Conservation (phyloP, 2,888 invertebrate species). For the Ceriagrion tenellum region DNA sequence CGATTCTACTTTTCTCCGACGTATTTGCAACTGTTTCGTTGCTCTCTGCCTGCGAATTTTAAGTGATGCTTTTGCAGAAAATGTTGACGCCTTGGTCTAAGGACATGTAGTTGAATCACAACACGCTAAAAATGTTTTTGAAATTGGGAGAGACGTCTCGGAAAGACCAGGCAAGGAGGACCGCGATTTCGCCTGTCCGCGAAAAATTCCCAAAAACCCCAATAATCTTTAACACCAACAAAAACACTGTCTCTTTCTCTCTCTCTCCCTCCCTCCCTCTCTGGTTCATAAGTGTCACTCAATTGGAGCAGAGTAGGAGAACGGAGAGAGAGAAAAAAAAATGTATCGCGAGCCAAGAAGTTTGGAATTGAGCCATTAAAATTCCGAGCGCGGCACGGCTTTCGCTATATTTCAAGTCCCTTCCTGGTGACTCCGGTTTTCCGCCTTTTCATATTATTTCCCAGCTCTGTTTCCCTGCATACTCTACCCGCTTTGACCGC, state of each 20-base stretch:
- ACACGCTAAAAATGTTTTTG: not conserved
- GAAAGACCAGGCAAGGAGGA: not conserved
- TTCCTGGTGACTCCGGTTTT: not conserved
- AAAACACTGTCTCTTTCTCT: no score
- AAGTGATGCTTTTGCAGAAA: not conserved
- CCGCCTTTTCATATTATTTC: constrained; percentile 42
- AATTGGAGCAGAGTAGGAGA: not conserved
- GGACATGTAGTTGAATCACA: not conserved
- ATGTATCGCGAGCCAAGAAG: not conserved
- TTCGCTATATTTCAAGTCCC: constrained; percentile 48
- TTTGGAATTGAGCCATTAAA: constrained; percentile 63
- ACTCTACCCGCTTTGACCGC: not conserved
- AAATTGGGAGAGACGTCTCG: not conserved
- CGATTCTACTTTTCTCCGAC: not conserved
- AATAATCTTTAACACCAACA: not conserved
- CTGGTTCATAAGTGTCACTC: constrained; percentile 29
- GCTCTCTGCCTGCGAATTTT: not conserved
- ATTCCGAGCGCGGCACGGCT: constrained; percentile 35
- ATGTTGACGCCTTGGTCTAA: not conserved
- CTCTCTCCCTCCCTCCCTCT: not conserved
- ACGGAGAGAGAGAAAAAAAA: not conserved
- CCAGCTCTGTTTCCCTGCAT: not conserved
- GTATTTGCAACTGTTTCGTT: not conserved
- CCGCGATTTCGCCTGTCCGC: not conserved
- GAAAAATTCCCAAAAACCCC: not conserved